Base-by-base conservation (phyloP, 2,113 vertebrate genomes). In the Riparia riparia region DNA sequence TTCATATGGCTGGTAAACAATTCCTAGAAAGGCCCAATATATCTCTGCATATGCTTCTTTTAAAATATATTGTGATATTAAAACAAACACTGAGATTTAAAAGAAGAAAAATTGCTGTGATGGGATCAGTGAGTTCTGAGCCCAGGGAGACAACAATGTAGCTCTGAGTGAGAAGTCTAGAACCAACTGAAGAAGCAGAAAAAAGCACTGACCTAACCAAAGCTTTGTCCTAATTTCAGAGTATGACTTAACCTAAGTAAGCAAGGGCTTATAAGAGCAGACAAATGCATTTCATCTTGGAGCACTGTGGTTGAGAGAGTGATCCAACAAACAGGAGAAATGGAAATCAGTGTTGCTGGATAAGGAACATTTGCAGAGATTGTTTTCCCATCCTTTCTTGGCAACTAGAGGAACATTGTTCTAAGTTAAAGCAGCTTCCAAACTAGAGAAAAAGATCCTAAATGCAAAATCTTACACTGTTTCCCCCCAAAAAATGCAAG, bases 131-230 rank as follows among this genome's bases (percentile, higher is more conserved):
- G 53, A 77, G 16, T 49, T 93, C 50, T 61, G 45, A 73, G 49
- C 5, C 24, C 1, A 0, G 28, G 13, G 7, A 66, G 72, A 77
- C 0, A 4, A 54, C n/a, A 78, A 32, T 2, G 5, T 29, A 37
- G 45, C 18, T 73, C 13, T 74, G 28, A 57, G 7, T 34, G 29
- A 60, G 39, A 86, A 73, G 45, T 17, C 9, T 2, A 4, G 39
- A 93, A 78, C 31, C 0, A 1, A 18, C 7, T 5, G n/a, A 70
- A 87, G 44, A 31, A 65, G 68, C 41, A 70, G 39, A 4, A 82
- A 81, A 50, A 10, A 74, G 28, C 58, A 73, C 0, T 22, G 17
- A 88, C n/a, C 12, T 37, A 86, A n/a, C 14, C 9, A 57, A 61
- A 25, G 31, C 42, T 58, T 56, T 37, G 28, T 49, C 37, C 37